These are phyloP conservation scores for Pardosa pseudoannulata DNA, from an alignment of 2,888 invertebrate species.

Conservation along the genomic window DNA sequence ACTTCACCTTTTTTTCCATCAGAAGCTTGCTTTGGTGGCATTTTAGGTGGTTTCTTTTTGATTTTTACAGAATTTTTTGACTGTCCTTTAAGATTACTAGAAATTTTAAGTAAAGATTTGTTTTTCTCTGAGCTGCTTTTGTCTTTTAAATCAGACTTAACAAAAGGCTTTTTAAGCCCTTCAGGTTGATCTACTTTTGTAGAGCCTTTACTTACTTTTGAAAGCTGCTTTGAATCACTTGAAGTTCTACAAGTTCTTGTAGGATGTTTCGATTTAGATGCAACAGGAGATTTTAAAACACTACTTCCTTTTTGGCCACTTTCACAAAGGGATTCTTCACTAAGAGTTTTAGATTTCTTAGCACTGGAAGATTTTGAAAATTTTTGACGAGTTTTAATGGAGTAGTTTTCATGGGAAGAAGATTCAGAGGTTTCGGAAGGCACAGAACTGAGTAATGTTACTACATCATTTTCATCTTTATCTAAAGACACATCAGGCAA, in stretches of 20 bases:
- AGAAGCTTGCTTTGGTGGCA: constrained; percentile 1
- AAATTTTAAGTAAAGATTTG: constrained; percentile 25
- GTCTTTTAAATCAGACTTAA: constrained; percentile 28
- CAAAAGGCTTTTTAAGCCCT: constrained; percentile 22
- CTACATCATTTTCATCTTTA: constrained; percentile 8
- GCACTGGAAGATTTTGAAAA: constrained; percentile 33
- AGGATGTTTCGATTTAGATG: constrained; percentile 51
- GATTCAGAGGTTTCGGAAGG: constrained; percentile 34
- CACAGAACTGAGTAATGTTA: constrained; percentile 23
- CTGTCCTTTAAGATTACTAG: neutral
- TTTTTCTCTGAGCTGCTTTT: constrained; percentile 5
- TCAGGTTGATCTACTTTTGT: constrained; percentile 25
- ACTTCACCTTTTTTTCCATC: constrained; percentile 53
- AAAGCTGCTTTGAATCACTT: constrained; percentile 29
- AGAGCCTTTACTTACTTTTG: neutral
- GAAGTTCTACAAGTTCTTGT: constrained; percentile 43
- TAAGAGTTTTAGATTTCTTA: constrained; percentile 37
- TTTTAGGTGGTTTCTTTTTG: constrained; percentile 30
- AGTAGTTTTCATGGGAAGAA: constrained; percentile 43
- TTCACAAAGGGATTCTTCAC: constrained; percentile 20
- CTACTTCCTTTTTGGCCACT: constrained; percentile 40
- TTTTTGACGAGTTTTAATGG: constrained; percentile 61
- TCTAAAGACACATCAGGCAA: constrained; percentile 9
- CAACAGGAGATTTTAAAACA: constrained; percentile 17
- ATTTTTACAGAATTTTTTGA: constrained; percentile 19